These are phyloP conservation scores for Sebastolobus alascanus DNA, from an alignment of 2,797 vertebrate genomes.

Conservation along the genomic window DNA sequence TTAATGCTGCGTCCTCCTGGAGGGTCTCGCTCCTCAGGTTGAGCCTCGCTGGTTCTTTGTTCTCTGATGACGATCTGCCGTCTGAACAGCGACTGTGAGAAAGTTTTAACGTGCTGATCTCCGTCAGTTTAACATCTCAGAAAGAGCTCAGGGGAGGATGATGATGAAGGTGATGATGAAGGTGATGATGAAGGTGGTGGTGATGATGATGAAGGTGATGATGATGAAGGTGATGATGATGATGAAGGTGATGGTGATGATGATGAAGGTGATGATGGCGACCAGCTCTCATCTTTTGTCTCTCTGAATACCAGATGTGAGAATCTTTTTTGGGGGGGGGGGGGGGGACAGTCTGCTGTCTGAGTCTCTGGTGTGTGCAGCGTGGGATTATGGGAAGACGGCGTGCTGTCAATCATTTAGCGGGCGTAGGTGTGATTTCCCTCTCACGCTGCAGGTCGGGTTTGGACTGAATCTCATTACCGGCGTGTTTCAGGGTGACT, in stretches of 20 bases:
- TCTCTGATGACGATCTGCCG: no score
- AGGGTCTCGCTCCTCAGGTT: no score
- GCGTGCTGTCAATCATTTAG: constrained; percentile 69
- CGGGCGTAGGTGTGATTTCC: constrained; percentile 68
- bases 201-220: constrained; percentile 30
- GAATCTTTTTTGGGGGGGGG: constrained; percentile 34
- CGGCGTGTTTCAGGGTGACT: constrained; percentile 65
- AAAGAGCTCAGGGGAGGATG: no score
- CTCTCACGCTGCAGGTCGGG: constrained; percentile 61
- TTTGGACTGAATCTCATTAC: constrained; percentile 71
- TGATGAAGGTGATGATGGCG: background rate
- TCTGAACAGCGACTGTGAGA: no score
- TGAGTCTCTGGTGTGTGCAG: constrained; percentile 66
- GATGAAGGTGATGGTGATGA: constrained; percentile 25
- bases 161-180: no score
- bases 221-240: background rate
- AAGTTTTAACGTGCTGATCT: no score
- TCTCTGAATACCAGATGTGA: constrained; percentile 66
- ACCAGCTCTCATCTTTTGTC: constrained; percentile 44
- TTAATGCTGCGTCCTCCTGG: no score
- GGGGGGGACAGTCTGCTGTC: constrained; percentile 24
- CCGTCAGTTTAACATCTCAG: no score
- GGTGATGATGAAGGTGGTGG: no score
- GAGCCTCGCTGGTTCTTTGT: no score
- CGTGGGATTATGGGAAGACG: constrained; percentile 68